These are phyloP conservation scores for Polypedilum vanderplanki DNA, from an alignment of 1,140 invertebrate species.

Conservation along the genomic window DNA sequence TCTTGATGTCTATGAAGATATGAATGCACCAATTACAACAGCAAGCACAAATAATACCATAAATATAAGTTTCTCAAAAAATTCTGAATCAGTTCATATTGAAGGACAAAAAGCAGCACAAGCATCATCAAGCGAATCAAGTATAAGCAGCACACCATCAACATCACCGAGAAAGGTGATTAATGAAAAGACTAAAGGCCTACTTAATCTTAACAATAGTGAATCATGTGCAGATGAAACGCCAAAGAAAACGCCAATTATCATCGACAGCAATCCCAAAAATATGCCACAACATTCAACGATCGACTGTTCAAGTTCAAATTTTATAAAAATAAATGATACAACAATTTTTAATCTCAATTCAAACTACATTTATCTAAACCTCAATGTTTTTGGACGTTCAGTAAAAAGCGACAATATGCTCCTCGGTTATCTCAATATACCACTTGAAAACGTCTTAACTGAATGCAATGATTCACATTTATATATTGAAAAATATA, in stretches of 20 bases:
- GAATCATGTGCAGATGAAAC: conserved; percentile 22
- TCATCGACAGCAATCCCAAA: conserved; percentile 35
- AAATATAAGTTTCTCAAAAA: conserved; percentile 31
- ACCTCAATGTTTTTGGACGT: conserved; percentile 70
- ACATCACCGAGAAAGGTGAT: conserved; percentile 40
- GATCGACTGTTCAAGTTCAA: conserved; percentile 49
- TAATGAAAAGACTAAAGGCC: conserved; percentile 39
- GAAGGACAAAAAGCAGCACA: conserved; percentile 24
- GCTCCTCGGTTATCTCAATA: conserved; percentile 70
- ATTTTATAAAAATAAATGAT: conserved; percentile 59
- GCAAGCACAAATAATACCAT: not conserved
- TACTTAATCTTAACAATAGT: conserved; percentile 35
- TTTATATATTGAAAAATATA: conserved; percentile 65
- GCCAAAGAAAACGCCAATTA: not conserved
- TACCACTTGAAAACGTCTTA: conserved; percentile 66
- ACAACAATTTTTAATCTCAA: conserved; percentile 62
- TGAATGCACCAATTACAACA: conserved; percentile 34
- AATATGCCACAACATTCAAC: conserved; percentile 42
- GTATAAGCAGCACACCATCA: conserved; percentile 37
- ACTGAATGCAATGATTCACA: conserved; percentile 72
- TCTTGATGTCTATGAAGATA: conserved; percentile 40
- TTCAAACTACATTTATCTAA: conserved; percentile 66
- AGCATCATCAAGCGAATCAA: conserved; percentile 36
- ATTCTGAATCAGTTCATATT: conserved; percentile 30
- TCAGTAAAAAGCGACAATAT: conserved; percentile 52